phyloP scores from a whole-genome alignment of 2,888 invertebrate species.

The Acrocyrtus sp. region DNA sequence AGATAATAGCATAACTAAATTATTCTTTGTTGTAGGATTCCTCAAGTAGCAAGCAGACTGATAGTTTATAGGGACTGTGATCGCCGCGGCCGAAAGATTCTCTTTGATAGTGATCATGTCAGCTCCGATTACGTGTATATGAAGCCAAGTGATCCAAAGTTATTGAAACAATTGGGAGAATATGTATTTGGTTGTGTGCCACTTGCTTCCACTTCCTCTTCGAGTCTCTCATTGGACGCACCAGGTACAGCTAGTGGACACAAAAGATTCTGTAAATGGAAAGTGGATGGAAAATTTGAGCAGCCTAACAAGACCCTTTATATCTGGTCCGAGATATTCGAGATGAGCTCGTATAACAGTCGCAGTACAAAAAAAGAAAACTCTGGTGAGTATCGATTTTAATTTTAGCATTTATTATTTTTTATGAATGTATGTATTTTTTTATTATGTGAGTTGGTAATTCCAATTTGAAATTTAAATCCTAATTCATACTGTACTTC shows the following conservation, averaged over 20 bases:
- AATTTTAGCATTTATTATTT: neutral
- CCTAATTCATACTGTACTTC: too few species aligned
- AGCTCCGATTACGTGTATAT: slow-evolving; percentile 44
- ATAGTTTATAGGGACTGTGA: slow-evolving; percentile 61
- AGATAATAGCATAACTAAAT: too few species aligned
- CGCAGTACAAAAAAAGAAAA: slow-evolving; percentile 13
- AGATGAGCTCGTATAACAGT: slow-evolving; percentile 18
- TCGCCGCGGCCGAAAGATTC: slow-evolving; percentile 59
- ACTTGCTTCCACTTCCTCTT: slow-evolving; percentile 11
- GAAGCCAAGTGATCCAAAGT: slow-evolving; percentile 30
- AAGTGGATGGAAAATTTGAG: slow-evolving; percentile 4
- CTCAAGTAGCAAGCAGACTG: slow-evolving; percentile 46
- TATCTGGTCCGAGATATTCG: slow-evolving; percentile 36
- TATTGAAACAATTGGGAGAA: slow-evolving; percentile 28
- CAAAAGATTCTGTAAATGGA: slow-evolving; percentile 39
- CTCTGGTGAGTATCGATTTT: slow-evolving; percentile 9
- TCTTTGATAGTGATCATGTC: slow-evolving; percentile 60
- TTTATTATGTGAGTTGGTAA: neutral
- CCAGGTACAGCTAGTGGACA: slow-evolving; percentile 14
- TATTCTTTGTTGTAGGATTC: slow-evolving; percentile 9
- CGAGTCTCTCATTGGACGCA: slow-evolving; percentile 13
- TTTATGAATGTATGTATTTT: neutral
- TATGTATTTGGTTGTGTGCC: slow-evolving; percentile 38
- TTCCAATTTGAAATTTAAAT: neutral
- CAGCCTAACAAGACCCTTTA: slow-evolving; percentile 22